phyloP scores from a whole-genome alignment of 1,140 invertebrate genomes.

The Rhizoglyphus robini region DNA sequence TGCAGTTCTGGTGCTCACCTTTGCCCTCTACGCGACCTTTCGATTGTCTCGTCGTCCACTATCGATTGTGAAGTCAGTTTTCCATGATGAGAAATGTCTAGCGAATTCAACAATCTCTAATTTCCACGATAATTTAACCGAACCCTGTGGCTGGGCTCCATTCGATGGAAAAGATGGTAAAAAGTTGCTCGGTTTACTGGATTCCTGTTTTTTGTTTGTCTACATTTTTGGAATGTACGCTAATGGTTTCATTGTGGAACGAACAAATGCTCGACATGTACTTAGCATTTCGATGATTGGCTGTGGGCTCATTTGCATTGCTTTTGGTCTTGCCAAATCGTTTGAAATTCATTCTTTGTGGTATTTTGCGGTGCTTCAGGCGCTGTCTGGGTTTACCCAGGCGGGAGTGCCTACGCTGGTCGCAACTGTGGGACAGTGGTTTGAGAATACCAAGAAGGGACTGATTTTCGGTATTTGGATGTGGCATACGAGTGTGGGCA shows the following conservation, averaged over 20 bases:
- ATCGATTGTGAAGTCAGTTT: not conserved
- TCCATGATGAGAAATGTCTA: not conserved
- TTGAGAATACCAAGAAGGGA: slow-evolving; percentile 52
- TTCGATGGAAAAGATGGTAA: slow-evolving; percentile 66
- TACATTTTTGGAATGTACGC: slow-evolving; percentile 85
- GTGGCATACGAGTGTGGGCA: slow-evolving; percentile 86
- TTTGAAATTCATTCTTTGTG: slow-evolving; percentile 64
- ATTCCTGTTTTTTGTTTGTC: slow-evolving; percentile 77
- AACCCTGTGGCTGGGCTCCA: slow-evolving; percentile 75
- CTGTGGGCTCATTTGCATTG: slow-evolving; percentile 68
- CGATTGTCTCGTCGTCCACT: not conserved
- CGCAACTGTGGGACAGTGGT: slow-evolving; percentile 85
- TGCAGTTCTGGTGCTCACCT: not conserved
- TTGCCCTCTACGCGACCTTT: not conserved
- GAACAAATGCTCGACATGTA: slow-evolving; percentile 77
- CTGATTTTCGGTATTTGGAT: slow-evolving; percentile 90
- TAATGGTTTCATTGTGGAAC: slow-evolving; percentile 77
- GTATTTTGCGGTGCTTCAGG: slow-evolving; percentile 74
- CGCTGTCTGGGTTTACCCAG: slow-evolving; percentile 56
- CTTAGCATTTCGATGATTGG: slow-evolving; percentile 73
- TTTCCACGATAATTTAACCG: slow-evolving; percentile 32
- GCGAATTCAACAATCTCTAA: not conserved
- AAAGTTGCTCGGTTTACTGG: slow-evolving; percentile 65
- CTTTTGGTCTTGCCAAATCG: slow-evolving; percentile 74
- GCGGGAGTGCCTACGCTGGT: slow-evolving; percentile 88